Conservation (phyloP, 2,888 invertebrate genomes). For the Unio delphinus region DNA sequence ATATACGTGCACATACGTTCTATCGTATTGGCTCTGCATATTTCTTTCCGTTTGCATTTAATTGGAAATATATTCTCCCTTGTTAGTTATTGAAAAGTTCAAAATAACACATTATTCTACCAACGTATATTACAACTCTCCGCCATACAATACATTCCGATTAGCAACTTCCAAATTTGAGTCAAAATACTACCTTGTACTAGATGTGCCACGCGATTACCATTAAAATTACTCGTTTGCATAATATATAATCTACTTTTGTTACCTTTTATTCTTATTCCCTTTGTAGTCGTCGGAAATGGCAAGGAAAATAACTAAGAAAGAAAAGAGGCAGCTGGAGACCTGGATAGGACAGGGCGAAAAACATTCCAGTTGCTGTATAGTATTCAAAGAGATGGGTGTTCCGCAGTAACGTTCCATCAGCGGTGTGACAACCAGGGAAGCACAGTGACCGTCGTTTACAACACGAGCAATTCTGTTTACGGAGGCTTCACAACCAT, state of each 20-base stretch:
- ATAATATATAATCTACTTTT: not conserved
- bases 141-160: too few relatives aligned
- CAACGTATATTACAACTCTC: too few relatives aligned
- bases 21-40: too few relatives aligned
- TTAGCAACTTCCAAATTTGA: too few relatives aligned
- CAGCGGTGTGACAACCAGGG: conserved; percentile 43
- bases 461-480: conserved; percentile 36
- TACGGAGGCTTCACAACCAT: conserved; percentile 35
- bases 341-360: conserved; percentile 32
- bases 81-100: too few relatives aligned
- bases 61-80: too few relatives aligned
- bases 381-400: conserved; percentile 33
- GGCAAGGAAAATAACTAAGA: conserved; percentile 12
- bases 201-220: not conserved
- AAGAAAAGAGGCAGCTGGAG: conserved; percentile 26
- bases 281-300: conserved; percentile 2
- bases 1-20: too few relatives aligned
- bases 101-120: too few relatives aligned
- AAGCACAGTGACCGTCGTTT: conserved; percentile 36
- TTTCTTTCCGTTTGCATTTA: too few relatives aligned
- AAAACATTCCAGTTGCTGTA: conserved; percentile 35
- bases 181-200: too few relatives aligned
- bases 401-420: conserved; percentile 31
- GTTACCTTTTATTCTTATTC: not conserved
- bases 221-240: not conserved